These are phyloP conservation scores for Penaeus vannamei DNA, from an alignment of 1,140 invertebrate species.

Conservation along the genomic window DNA sequence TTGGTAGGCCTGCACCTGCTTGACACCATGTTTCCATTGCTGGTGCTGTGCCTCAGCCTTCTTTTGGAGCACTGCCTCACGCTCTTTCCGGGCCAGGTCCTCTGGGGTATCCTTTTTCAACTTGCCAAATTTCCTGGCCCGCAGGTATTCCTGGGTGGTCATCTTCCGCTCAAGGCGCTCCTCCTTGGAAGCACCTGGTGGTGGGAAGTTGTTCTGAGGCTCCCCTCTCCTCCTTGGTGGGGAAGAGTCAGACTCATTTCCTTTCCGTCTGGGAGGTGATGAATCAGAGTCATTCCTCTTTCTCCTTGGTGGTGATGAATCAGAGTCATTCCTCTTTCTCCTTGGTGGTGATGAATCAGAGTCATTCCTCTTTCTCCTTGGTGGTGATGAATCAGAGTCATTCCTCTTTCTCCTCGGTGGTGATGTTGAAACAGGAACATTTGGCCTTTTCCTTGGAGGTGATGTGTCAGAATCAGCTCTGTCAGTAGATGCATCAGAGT, in stretches of 20 bases:
- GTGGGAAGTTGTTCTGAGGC: background rate
- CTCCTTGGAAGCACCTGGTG: conserved; percentile 7
- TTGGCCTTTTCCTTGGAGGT: conserved; percentile 66
- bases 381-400: conserved; percentile 69
- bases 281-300: conserved; percentile 64
- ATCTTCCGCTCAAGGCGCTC: conserved; percentile 56
- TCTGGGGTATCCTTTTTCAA: conserved; percentile 65
- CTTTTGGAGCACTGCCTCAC: conserved; percentile 61
- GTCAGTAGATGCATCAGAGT: conserved; percentile 64
- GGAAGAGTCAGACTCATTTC: conserved; percentile 49
- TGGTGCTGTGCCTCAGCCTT: conserved; percentile 71
- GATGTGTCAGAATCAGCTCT: conserved; percentile 67
- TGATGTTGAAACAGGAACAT: conserved; percentile 69
- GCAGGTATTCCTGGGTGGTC: conserved; percentile 63
- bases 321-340: conserved; percentile 34
- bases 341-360: conserved; percentile 30
- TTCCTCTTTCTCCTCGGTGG: conserved; percentile 67
- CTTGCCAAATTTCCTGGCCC: conserved; percentile 55
- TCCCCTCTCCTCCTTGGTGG: conserved; percentile 65
- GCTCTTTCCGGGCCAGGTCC: conserved; percentile 59
- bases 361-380: background rate
- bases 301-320: conserved; percentile 39
- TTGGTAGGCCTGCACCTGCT: conserved; percentile 82
- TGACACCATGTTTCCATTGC: conserved; percentile 66
- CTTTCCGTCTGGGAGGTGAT: conserved; percentile 34